Evolutionary conservation across 1,140 invertebrate species (phyloP).

Genomic region (Melitaea cinxia): DNA sequence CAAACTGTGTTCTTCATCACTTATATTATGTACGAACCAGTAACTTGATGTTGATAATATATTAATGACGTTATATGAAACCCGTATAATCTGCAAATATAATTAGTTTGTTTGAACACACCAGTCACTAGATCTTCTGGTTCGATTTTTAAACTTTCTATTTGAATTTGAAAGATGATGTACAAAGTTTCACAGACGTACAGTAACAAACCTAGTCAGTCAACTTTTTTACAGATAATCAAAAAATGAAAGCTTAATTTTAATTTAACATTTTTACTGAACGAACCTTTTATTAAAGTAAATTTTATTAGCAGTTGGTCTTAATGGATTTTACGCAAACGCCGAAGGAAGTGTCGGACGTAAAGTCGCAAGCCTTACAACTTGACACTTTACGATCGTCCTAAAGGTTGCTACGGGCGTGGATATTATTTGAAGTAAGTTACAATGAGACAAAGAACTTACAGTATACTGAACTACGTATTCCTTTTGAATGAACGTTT

Average conservation of each 20-base stretch:
- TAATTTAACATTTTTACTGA: neutral
- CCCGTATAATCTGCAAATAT: too few species aligned
- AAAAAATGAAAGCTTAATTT: neutral
- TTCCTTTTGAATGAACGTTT: neutral
- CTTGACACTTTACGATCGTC: conserved; percentile 37
- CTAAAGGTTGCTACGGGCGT: conserved; percentile 15
- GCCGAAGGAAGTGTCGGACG: conserved; percentile 25
- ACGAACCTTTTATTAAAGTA: conserved; percentile 28
- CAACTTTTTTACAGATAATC: too few species aligned
- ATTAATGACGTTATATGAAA: too few species aligned
- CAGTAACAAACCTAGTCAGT: too few species aligned
- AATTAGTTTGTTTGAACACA: too few species aligned
- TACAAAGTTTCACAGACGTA: too few species aligned
- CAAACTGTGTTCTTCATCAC: too few species aligned
- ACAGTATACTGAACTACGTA: neutral
- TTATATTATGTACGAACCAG: too few species aligned
- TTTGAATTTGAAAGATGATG: too few species aligned
- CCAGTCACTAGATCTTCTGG: too few species aligned
- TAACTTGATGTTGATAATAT: too few species aligned
- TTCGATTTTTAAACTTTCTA: too few species aligned
- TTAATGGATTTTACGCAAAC: conserved; percentile 26
- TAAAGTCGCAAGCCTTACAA: conserved; percentile 25
- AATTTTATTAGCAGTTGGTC: conserved; percentile 30
- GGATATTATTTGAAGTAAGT: conserved; percentile 16
- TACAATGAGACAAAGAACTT: conserved; percentile 4